Evolutionary conservation across 2,797 vertebrate genomes (phyloP).

Genomic region (Mergus octosetaceus): DNA sequence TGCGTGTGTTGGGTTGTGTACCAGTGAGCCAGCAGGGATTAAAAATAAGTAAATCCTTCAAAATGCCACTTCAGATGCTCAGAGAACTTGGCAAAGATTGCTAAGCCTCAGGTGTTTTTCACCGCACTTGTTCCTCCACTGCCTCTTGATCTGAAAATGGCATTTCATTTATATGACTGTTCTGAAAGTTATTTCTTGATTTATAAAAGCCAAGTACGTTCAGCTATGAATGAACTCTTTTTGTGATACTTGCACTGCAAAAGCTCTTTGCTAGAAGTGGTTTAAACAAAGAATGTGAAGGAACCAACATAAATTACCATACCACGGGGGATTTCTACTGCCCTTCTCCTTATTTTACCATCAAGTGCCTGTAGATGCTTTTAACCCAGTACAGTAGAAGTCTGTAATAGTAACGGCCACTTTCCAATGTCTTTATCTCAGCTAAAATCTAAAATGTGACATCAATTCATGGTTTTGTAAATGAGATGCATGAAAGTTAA

Average conservation of each 20-base stretch:
- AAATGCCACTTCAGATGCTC: background rate
- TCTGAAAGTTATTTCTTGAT: background rate
- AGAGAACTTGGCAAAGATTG: background rate
- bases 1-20: background rate
- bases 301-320: background rate
- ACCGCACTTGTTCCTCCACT: background rate
- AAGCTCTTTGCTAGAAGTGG: background rate
- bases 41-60: constrained; percentile 6
- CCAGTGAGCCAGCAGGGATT: background rate
- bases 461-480: background rate
- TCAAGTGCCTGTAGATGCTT: background rate
- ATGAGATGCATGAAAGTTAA: background rate
- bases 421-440: background rate
- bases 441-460: background rate
- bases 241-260: background rate
- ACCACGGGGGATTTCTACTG: background rate
- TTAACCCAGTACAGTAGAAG: background rate
- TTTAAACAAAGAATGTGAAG: background rate
- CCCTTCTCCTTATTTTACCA: background rate
- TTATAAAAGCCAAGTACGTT: background rate
- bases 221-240: background rate
- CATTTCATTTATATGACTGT: background rate
- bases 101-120: background rate
- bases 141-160: background rate
- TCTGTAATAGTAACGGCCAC: background rate